Evolutionary conservation across 2,113 vertebrate genomes (phyloP).

Genomic region (Bolborhynchus lineola): DNA sequence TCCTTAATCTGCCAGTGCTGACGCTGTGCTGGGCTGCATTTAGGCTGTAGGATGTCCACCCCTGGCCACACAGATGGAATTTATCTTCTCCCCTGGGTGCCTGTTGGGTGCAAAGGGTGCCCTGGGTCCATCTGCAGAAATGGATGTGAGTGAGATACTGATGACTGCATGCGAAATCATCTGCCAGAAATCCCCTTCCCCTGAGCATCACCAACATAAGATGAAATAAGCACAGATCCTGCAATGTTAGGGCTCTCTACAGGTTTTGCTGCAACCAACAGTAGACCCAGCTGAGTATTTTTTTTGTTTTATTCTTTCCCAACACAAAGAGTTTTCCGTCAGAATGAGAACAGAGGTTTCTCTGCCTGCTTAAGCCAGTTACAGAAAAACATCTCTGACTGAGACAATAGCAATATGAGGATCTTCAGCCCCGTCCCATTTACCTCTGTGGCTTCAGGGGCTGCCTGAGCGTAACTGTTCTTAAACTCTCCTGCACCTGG

Average conservation of each 20-base stretch:
- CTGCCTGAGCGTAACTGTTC: background rate
- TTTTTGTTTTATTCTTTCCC: background rate
- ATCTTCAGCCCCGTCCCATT: background rate
- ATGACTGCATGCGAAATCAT: background rate
- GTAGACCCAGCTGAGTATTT: background rate
- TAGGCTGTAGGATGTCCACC: background rate
- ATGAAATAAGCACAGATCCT: background rate
- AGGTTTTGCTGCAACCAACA: background rate
- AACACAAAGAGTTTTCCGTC: background rate
- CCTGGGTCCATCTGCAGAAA: background rate
- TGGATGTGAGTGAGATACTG: background rate
- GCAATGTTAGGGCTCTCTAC: background rate
- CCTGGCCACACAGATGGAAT: background rate
- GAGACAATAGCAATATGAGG: background rate
- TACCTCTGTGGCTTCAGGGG: background rate
- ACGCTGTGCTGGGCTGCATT: background rate
- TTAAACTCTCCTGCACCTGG: background rate
- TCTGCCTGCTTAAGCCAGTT: background rate
- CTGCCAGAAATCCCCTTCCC: background rate
- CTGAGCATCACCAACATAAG: fast-evolving
- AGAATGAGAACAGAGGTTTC: background rate
- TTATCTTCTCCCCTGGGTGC: background rate
- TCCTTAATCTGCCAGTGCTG: background rate
- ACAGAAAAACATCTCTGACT: background rate
- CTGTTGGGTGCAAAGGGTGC: background rate